Evolutionary conservation across 2,888 invertebrate genomes (phyloP), one percentile per base, ranked within the genome.

Genomic region (Heteromurus nitidus): DNA sequence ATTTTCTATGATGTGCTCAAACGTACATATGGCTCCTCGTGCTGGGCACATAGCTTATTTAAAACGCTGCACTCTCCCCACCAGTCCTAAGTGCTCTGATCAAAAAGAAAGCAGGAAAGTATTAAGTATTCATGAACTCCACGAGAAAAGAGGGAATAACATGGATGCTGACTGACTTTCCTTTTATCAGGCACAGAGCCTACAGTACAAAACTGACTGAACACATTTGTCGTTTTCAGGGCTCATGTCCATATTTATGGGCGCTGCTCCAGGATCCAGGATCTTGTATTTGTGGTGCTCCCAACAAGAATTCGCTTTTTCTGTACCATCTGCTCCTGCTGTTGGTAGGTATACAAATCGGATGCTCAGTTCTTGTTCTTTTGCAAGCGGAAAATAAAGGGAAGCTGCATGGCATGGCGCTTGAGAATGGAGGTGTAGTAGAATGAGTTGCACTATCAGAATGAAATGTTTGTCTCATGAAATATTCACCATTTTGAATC

Each of bases 391-490:
- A 55, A 69, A 22, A 26, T 13, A 62, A 62, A 3, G 31, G 31
- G 60, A 28, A 60, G 60, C n/a, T n/a, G 5, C 11, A 2, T 24
- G 20, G 58, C 28, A 47, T 55, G 70, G 58, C 42, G 7, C 28
- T 47, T 64, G 31, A 26, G 36, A 64, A 50, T 53, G 74, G 53
- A 50, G 53, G 16, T 42, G 31, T 11, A 60, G 20, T 64, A 47
- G 64, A 74, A 50, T 64, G 64, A 74, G 74, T 64, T 75, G 75
- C 53, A 68, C 76, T 60, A 68, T 68, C 76, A 68, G 68, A 76
- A 60, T 76, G 76, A 76, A 76, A 76, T 60, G 68, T 60, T 76
- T 68, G 30, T 60, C 68, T 76, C 76, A 76, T 76, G 76, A 68
- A 76, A 76, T 76, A 76, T 76, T 76, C 76, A 76, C 60, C 20